These are phyloP conservation scores for Eumaeus atala DNA, from an alignment of 1,140 invertebrate genomes.

Conservation along the genomic window DNA sequence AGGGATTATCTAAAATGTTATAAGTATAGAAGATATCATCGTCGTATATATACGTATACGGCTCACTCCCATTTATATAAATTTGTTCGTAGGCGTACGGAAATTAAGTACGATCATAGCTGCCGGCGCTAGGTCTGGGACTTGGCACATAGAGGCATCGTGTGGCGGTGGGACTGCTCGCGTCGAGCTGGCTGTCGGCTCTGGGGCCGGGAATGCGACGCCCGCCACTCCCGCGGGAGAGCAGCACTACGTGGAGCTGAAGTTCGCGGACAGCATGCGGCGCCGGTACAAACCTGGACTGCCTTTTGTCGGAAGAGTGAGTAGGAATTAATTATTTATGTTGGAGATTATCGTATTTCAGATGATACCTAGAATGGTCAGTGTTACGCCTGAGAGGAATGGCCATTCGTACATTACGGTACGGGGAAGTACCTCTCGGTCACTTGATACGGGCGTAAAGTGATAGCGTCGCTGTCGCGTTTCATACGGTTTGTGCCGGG, in stretches of 20 bases:
- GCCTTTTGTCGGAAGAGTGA: conserved; percentile 78
- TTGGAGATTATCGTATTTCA: not conserved
- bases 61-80: too few relatives aligned
- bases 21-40: too few relatives aligned
- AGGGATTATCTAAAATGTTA: too few relatives aligned
- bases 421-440: not conserved
- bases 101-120: conserved; percentile 73
- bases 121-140: conserved; percentile 68
- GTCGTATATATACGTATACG: too few relatives aligned
- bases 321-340: conserved; percentile 25
- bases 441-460: too few relatives aligned
- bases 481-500: too few relatives aligned
- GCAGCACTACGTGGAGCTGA: conserved; percentile 78
- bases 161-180: conserved; percentile 73
- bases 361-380: too few relatives aligned
- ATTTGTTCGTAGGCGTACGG: conserved; percentile 72
- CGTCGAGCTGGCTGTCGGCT: conserved; percentile 47
- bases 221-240: conserved; percentile 77
- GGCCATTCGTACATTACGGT: too few relatives aligned
- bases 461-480: too few relatives aligned
- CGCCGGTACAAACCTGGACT: conserved; percentile 78
- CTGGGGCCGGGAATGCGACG: conserved; percentile 59
- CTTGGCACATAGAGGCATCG: conserved; percentile 75
- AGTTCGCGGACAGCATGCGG: conserved; percentile 77
- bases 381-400: too few relatives aligned